Base-by-base conservation (phyloP, 2,888 invertebrate genomes). In the Macropis europaea region DNA sequence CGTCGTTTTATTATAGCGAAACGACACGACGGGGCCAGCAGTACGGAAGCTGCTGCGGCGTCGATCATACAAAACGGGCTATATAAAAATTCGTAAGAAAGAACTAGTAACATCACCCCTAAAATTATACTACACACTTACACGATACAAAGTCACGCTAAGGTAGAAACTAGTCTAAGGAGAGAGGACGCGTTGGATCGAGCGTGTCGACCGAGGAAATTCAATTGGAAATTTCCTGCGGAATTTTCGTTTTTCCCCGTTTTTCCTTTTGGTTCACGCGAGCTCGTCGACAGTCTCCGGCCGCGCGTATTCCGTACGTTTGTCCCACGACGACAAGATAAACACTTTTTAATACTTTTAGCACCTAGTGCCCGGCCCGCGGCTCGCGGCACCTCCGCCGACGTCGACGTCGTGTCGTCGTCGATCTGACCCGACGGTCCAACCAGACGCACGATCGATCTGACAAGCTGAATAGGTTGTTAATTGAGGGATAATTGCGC, bases 361-460 rank as follows among this genome's bases (percentile, higher is more conserved):
- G 86, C 86, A 86, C 86, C 86, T 83, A 83, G 82, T 82, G 82
- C 77, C 80, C 81, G 81, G 83, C 81, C 77, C 82, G 82, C 83
- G 79, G 82, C 84, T 77, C 76, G 57, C 71, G 79, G 56, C 79
- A 74, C 79, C 54, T 73, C 73, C 79, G 73, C 77, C 83, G 75
- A 69, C 48, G 62, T 73, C 72, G 74, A 68, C 68, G 77, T 69
- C 73, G 60, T 3, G 22, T 11, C 26, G 15, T 6, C 9, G 6
- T 3, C 15, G 24, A 34, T 34, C 34, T 13, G 11, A n/a, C 69
- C 47, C 67, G 69, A 66, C 62, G 66, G 66, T 43, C 42, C 60
- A 28, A 28, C 28, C 13, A 62, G 42, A 40, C 26, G 48, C 24
- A 17, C 53, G 59, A 28, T 7, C 53, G 52, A 22, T 32, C 30